Evolutionary conservation across 2,797 vertebrate genomes (phyloP).

Genomic region (Paramormyrops hopkinsi): DNA sequence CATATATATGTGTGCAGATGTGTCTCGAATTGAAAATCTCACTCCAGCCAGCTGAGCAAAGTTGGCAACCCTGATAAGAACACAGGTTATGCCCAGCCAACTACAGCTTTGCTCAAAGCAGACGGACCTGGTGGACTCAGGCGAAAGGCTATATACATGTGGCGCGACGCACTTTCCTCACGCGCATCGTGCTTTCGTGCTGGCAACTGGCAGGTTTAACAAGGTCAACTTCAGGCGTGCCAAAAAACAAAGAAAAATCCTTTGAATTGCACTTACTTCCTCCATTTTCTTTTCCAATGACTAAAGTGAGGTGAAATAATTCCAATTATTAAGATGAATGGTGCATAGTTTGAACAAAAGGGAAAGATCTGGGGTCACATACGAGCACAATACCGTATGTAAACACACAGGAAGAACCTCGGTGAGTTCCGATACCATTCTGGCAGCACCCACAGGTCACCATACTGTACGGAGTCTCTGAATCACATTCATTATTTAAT

Average conservation of each 20-base stretch:
- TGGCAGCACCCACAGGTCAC: not conserved
- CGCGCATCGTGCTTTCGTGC: not conserved
- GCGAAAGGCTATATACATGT: slow-evolving; percentile 14
- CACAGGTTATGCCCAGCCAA: not conserved
- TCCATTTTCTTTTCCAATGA: not conserved
- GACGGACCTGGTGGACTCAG: slow-evolving; percentile 21
- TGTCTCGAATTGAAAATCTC: not conserved
- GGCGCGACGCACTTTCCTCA: not conserved
- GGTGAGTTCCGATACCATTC: not conserved
- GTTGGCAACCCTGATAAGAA: not conserved
- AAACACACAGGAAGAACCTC: not conserved
- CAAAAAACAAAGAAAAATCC: not conserved
- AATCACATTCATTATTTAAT: not conserved
- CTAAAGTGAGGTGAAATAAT: slow-evolving; percentile 1
- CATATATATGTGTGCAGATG: not conserved
- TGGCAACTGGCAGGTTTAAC: not conserved
- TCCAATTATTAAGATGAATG: not conserved
- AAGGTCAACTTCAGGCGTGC: not conserved
- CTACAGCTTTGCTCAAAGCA: slow-evolving; percentile 26
- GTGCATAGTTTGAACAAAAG: slow-evolving; percentile 6
- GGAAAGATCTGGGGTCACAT: not conserved
- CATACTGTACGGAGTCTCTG: not conserved
- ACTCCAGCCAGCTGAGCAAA: not conserved
- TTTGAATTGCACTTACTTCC: not conserved
- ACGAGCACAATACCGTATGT: not conserved